These are phyloP conservation scores for Perdita meconis DNA, from an alignment of 2,888 invertebrate genomes.

Conservation along the genomic window DNA sequence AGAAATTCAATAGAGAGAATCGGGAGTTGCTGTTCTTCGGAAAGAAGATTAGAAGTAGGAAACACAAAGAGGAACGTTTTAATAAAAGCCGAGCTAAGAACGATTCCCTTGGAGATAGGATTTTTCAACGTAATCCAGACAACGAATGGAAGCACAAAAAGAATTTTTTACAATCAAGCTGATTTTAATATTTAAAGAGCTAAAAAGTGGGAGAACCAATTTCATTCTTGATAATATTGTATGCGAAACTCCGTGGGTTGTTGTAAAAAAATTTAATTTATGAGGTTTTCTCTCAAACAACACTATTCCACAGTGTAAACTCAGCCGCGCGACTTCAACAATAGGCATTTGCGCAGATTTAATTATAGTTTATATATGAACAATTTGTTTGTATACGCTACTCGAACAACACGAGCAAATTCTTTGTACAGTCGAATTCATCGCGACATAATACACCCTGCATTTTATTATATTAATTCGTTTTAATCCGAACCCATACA, in stretches of 20 bases:
- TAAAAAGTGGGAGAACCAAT: not conserved
- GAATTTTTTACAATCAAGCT: not conserved
- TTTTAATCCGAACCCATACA: not conserved
- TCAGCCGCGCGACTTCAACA: too few relatives aligned
- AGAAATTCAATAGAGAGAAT: not conserved
- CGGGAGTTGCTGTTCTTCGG: not conserved
- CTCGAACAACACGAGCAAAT: too few relatives aligned
- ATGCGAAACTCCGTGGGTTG: not conserved
- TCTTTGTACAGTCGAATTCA: too few relatives aligned
- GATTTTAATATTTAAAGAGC: not conserved
- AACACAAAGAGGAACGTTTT: conserved; percentile 31
- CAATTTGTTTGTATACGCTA: too few relatives aligned
- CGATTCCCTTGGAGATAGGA: conserved; percentile 30
- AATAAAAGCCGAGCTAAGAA: conserved; percentile 21
- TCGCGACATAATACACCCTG: not conserved
- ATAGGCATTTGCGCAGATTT: too few relatives aligned
- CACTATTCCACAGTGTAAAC: too few relatives aligned
- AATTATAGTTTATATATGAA: too few relatives aligned
- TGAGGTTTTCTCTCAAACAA: not conserved
- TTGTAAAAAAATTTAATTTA: too few relatives aligned
- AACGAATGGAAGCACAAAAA: not conserved
- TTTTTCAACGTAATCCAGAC: conserved; percentile 28
- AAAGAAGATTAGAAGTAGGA: conserved; percentile 27
- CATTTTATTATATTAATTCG: not conserved
- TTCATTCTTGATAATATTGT: not conserved